These are phyloP conservation scores for Teleiodes luculella DNA, from an alignment of 2,888 invertebrate species.

Conservation along the genomic window DNA sequence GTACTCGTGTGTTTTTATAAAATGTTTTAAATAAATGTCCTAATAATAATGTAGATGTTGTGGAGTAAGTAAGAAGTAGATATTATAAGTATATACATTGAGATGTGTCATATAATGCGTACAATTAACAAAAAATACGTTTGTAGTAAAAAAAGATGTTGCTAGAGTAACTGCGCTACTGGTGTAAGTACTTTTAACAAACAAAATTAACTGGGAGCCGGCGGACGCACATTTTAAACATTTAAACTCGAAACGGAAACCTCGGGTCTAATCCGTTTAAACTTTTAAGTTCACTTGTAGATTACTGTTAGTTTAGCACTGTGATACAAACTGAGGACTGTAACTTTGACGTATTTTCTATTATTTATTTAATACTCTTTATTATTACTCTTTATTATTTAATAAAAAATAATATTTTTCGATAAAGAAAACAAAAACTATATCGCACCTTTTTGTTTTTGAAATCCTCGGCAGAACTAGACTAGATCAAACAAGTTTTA, in stretches of 20 bases:
- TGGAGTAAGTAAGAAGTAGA: no score
- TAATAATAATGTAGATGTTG: no score
- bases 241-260: slow-evolving; percentile 2
- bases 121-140: no score
- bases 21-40: no score
- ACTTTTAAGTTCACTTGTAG: slow-evolving; percentile 9
- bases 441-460: not conserved
- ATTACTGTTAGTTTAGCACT: slow-evolving; percentile 8
- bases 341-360: not conserved
- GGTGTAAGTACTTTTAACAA: not conserved
- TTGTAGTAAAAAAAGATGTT: no score
- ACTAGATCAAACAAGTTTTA: not conserved
- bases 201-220: slow-evolving; percentile 5
- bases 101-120: no score
- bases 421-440: not conserved
- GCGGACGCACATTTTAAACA: slow-evolving; percentile 5
- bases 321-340: not conserved
- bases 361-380: not conserved
- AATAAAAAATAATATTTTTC: no score
- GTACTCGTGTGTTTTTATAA: no score
- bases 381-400: not conserved
- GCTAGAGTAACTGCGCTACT: no score
- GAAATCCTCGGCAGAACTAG: not conserved
- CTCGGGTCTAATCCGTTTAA: slow-evolving; percentile 9
- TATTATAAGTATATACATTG: no score